These are phyloP conservation scores for Drosophila kokeensis DNA, from an alignment of 2,888 invertebrate species.

Conservation along the genomic window DNA sequence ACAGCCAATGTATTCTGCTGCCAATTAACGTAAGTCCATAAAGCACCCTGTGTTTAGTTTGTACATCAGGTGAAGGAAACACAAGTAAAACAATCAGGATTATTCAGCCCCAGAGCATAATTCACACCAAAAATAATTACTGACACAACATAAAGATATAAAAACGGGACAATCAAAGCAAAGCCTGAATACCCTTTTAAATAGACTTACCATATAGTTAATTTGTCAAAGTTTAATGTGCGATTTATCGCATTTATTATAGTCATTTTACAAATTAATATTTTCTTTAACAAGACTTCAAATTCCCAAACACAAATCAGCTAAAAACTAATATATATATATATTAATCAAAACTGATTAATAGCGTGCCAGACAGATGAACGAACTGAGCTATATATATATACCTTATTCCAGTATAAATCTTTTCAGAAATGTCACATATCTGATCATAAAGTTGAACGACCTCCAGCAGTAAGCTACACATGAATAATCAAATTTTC, in stretches of 20 bases:
- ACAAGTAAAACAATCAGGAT: slow-evolving; percentile 55
- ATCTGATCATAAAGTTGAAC: background rate
- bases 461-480: slow-evolving; percentile 12
- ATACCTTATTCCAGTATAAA: background rate
- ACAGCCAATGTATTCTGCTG: slow-evolving; percentile 11
- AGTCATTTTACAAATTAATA: background rate
- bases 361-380: background rate
- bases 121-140: slow-evolving; percentile 69
- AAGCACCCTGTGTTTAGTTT: slow-evolving; percentile 22
- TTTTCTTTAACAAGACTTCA: background rate
- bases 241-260: background rate
- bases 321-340: background rate
- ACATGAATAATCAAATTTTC: slow-evolving; percentile 68
- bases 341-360: background rate
- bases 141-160: slow-evolving; percentile 45
- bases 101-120: slow-evolving; percentile 58
- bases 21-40: slow-evolving; percentile 53
- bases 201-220: background rate
- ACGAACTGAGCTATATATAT: background rate
- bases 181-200: slow-evolving; percentile 9
- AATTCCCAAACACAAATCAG: background rate
- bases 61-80: slow-evolving; percentile 39
- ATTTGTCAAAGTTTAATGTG: background rate
- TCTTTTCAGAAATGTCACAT: background rate
- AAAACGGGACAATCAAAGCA: background rate